phyloP scores from a whole-genome alignment of 1,140 invertebrate species.

The Metaphire vulgaris region DNA sequence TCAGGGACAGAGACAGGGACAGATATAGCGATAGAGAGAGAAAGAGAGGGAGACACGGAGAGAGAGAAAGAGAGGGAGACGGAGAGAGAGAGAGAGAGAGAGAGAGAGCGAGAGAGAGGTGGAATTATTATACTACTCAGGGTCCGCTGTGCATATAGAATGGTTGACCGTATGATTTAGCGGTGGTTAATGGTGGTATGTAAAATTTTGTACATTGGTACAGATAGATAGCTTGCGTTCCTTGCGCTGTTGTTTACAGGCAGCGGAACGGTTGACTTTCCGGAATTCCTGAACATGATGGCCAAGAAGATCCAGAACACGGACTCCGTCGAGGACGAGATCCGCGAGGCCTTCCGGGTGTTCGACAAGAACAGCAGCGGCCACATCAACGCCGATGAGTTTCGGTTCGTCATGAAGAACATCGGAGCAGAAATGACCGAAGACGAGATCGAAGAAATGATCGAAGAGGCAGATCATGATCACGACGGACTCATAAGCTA shows the following conservation, averaged over 20 bases:
- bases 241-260: constrained; percentile 74
- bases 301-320: constrained; percentile 98
- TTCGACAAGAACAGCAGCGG: constrained; percentile 70
- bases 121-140: too few species aligned
- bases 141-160: too few species aligned
- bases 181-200: too few species aligned
- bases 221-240: too few species aligned
- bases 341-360: constrained; percentile 95
- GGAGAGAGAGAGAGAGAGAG: too few species aligned
- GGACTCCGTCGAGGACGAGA: constrained; percentile 90
- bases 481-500: constrained; percentile 11
- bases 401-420: constrained; percentile 7
- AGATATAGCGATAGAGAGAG: too few species aligned
- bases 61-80: too few species aligned
- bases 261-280: constrained; percentile 96
- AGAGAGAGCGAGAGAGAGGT: too few species aligned
- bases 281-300: constrained; percentile 98
- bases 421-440: background rate
- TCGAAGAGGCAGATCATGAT: constrained; percentile 13
- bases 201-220: too few species aligned
- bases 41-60: too few species aligned
- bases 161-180: too few species aligned
- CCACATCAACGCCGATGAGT: constrained; percentile 15
- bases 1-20: too few species aligned
- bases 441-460: constrained; percentile 14